Evolutionary conservation across 2,113 vertebrate species (phyloP), one percentile per base, ranked within the genome.

Genomic region (Raja brachyura): DNA sequence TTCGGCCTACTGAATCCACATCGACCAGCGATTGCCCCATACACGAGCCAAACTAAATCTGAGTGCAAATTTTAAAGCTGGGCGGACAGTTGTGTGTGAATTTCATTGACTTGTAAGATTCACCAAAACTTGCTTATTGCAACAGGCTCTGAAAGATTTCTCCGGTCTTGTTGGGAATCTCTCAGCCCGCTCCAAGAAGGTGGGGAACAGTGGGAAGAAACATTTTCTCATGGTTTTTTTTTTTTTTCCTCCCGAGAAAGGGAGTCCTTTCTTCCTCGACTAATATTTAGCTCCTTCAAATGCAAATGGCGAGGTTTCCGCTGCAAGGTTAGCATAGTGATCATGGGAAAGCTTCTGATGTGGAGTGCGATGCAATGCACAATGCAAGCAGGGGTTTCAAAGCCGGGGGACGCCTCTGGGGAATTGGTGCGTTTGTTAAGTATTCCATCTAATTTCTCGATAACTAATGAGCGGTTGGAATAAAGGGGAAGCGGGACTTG

Each of bases 271-370:
- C 97, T 98, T 98, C 97, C 97, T 98, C 97, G 97, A 97, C 98
- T 98, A 98, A 99, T 98, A 99, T 98, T 98, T 98, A 98, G 98
- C 97, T 98, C 98, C 98, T 98, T 99, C 98, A 99, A 98, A 99
- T 99, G 98, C 98, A 98, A 99, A 99, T 99, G 96, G 96, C 95
- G 97, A 97, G 97, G 97, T 97, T 98, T 88, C 97, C 94, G 95
- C 97, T 97, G 97, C 97, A 98, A 98, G 98, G 98, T 98, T 99
- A 99, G 98, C 98, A 98, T 98, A 98, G 98, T 98, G 98, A 98
- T 98, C 97, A 98, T 98, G 98, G 97, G 98, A 98, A 98, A 97
- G 97, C 97, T 98, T 98, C 97, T 98, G 98, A 98, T 98, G 97
- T 97, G 96, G 97, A 96, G 97, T 98, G 97, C n/a, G n/a, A n/a